phyloP scores from a whole-genome alignment of 2,888 invertebrate genomes.

The Hermaeophaga mercurialis region DNA sequence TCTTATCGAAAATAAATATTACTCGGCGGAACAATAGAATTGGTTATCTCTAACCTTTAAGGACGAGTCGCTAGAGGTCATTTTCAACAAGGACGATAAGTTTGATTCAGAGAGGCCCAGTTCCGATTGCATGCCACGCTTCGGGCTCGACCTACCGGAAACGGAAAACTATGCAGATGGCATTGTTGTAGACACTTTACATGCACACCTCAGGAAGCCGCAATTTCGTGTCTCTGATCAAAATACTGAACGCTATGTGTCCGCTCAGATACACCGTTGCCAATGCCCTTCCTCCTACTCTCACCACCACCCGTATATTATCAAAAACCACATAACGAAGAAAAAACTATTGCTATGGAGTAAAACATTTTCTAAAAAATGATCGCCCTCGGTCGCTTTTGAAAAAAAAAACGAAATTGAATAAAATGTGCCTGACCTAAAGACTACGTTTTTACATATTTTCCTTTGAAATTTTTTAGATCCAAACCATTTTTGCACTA shows the following conservation, averaged over 20 bases:
- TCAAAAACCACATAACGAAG: background rate
- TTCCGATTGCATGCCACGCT: constrained; percentile 58
- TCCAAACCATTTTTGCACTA: no score
- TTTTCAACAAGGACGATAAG: constrained; percentile 52
- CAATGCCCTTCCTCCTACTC: background rate
- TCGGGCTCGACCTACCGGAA: constrained; percentile 48
- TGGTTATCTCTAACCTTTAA: constrained; percentile 47
- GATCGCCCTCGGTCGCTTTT: no score
- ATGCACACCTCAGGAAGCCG: constrained; percentile 54
- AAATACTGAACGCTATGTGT: constrained; percentile 28
- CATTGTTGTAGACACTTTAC: constrained; percentile 57
- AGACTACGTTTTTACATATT: no score
- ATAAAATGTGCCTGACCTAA: no score
- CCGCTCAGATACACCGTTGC: constrained; percentile 15
- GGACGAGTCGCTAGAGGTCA: constrained; percentile 46
- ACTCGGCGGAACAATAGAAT: constrained; percentile 56
- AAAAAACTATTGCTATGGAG: no score
- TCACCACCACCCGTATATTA: background rate
- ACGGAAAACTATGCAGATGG: constrained; percentile 59
- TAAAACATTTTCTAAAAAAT: no score
- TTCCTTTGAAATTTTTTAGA: no score
- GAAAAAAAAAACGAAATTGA: no score
- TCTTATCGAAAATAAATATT: constrained; percentile 60
- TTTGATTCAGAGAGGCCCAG: constrained; percentile 58
- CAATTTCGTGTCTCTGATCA: constrained; percentile 43